Percentiles rank a stretch among this genome's conserved stretches.
Evolutionary conservation across 2,888 invertebrate species (phyloP).

Genomic region (Choristoneura rosaceana): DNA sequence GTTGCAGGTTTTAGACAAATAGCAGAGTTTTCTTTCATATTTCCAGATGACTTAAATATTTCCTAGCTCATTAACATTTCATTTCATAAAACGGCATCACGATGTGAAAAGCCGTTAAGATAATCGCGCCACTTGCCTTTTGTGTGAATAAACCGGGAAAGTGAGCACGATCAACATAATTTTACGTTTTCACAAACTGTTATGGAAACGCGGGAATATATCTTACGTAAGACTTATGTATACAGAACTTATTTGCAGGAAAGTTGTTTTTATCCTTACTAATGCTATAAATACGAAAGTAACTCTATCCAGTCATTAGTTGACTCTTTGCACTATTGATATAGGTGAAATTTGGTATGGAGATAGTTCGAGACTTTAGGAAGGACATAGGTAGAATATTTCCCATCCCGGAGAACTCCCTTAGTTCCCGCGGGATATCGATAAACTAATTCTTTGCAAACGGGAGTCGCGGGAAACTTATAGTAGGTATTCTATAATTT

Average conservation of each 20-base stretch:
- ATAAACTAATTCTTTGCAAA: too few relatives aligned
- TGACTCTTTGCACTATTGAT: too few relatives aligned
- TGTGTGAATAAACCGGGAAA: conserved; percentile 20
- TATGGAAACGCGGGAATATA: not conserved
- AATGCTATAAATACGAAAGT: too few relatives aligned
- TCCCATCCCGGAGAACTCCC: too few relatives aligned
- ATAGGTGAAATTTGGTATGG: too few relatives aligned
- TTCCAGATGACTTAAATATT: not conserved
- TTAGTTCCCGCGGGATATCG: too few relatives aligned
- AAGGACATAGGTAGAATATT: too few relatives aligned
- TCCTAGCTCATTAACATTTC: conserved; percentile 6
- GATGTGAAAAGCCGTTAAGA: conserved; percentile 13
- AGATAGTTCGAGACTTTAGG: too few relatives aligned
- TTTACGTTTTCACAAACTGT: not conserved
- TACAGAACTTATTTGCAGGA: not conserved
- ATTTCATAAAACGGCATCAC: conserved; percentile 2
- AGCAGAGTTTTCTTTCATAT: not conserved
- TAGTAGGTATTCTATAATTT: too few relatives aligned
- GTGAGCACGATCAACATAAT: conserved; percentile 12
- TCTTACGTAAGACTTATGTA: conserved; percentile 31
- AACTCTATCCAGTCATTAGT: too few relatives aligned
- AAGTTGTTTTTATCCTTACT: too few relatives aligned
- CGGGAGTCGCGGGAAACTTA: too few relatives aligned
- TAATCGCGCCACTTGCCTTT: conserved; percentile 11
- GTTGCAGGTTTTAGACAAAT: not conserved